These are phyloP conservation scores for Brachionus asplanchnoidis DNA, from an alignment of 1,140 invertebrate species.

Conservation along the genomic window DNA sequence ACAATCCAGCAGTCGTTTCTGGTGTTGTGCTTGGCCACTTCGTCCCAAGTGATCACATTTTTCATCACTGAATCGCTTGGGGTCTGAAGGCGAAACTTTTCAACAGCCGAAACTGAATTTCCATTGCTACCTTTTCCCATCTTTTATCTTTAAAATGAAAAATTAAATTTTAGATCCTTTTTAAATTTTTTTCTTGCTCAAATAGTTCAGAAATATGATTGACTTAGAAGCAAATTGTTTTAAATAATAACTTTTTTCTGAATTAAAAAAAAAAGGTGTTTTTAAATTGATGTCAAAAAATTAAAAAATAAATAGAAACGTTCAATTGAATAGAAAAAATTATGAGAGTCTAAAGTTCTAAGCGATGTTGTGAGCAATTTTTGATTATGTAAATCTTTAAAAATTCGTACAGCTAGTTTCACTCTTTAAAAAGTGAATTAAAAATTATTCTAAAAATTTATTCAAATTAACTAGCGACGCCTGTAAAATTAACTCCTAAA, in stretches of 20 bases:
- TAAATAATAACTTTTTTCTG: too few relatives aligned
- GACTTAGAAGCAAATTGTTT: background rate
- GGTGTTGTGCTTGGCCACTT: conserved; percentile 46
- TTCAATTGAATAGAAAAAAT: background rate
- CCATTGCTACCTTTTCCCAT: conserved; percentile 26
- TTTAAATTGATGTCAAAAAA: background rate
- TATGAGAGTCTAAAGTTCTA: background rate
- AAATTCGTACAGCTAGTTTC: background rate
- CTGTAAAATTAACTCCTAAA: background rate
- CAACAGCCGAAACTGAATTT: background rate
- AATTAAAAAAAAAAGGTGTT: background rate
- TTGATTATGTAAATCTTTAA: background rate
- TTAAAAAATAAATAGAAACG: background rate
- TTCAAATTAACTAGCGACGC: background rate
- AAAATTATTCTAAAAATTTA: background rate
- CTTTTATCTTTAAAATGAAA: background rate
- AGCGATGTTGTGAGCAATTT: background rate
- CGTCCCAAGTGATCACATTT: conserved; percentile 46
- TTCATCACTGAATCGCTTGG: background rate
- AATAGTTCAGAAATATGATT: background rate
- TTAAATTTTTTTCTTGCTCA: background rate
- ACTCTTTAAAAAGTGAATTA: background rate
- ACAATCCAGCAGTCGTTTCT: conserved; percentile 50
- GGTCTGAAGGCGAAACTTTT: background rate
- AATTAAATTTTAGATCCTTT: background rate